Evolutionary conservation across 2,888 invertebrate genomes (phyloP), one percentile per base, ranked within the genome.

Genomic region (Drosophila kokeensis): DNA sequence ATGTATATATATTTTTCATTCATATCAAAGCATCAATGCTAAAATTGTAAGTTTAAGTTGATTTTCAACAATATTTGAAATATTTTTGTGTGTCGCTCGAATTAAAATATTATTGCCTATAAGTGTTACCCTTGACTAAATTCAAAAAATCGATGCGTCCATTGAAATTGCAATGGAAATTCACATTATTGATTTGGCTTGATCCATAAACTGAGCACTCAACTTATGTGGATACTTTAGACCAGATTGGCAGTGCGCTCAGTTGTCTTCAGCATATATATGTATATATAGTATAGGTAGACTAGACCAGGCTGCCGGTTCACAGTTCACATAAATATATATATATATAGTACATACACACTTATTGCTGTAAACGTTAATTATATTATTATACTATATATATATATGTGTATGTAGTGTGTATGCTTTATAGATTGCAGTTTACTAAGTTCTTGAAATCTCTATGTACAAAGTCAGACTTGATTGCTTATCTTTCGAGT

Each of bases 401-500:
- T 63, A 15, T 27, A 5, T 27, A 27, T 11, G 32, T 36, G 48
- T 50, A 29, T 59, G 29, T 55, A 36, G 42, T 57, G 50, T 36
- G 45, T 63, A 54, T 63, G 64, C 40, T 55, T 70, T 48, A 61
- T 69, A 69, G 53, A 42, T 72, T 68, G 63, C 69, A 64, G 57
- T 61, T 69, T 66, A 64, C 38, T 68, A 76, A 68, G 72, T 73
- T 87, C 48, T 85, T 87, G 85, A 85, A 85, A 87, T 87, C 79
- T 84, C 63, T 91, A 91, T 90, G 82, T 91, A 91, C 90, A 91
- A 91, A 91, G 90, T 91, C 91, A 91, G 91, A 91, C 91, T 91
- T 91, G 89, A 89, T 89, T 86, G 83, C 82, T 82, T 90, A 87
- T 89, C 78, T 82, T 79, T 88, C 77, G 77, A 81, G 81, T 81